These are phyloP conservation scores for Scrobipalpa costella DNA, from an alignment of 2,888 invertebrate species.

Conservation along the genomic window DNA sequence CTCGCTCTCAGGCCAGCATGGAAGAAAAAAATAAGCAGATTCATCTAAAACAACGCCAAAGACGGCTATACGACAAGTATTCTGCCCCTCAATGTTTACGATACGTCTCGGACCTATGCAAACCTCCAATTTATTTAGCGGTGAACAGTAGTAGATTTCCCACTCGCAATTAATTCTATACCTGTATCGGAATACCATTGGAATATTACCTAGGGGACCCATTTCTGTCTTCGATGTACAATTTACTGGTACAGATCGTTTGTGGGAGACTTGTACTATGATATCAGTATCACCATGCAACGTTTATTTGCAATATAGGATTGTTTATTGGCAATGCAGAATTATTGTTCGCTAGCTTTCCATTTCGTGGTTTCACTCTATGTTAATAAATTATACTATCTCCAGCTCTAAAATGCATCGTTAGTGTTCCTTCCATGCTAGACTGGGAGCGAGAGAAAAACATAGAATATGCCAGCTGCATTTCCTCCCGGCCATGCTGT, in stretches of 20 bases:
- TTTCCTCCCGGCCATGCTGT: too few species aligned
- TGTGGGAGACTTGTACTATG: background rate
- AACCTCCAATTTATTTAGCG: background rate
- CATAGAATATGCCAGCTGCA: too few species aligned
- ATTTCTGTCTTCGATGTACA: slow-evolving; percentile 18
- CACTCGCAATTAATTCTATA: background rate
- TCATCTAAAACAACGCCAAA: too few species aligned
- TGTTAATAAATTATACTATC: too few species aligned
- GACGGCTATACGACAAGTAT: background rate
- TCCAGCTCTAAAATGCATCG: too few species aligned
- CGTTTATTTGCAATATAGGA: background rate
- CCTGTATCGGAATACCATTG: background rate
- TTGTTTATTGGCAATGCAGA: background rate
- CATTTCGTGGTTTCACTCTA: too few species aligned
- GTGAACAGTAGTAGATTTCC: background rate
- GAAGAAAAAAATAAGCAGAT: too few species aligned
- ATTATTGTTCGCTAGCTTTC: too few species aligned
- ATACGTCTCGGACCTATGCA: background rate
- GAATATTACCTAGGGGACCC: slow-evolving; percentile 5
- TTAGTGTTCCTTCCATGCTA: too few species aligned
- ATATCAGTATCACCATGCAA: background rate
- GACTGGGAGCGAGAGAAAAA: too few species aligned
- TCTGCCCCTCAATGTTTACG: background rate
- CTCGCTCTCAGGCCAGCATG: too few species aligned
- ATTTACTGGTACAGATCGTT: slow-evolving; percentile 8